Conservation (phyloP, 2,888 invertebrate genomes). For the Cyclophora albipunctata region DNA sequence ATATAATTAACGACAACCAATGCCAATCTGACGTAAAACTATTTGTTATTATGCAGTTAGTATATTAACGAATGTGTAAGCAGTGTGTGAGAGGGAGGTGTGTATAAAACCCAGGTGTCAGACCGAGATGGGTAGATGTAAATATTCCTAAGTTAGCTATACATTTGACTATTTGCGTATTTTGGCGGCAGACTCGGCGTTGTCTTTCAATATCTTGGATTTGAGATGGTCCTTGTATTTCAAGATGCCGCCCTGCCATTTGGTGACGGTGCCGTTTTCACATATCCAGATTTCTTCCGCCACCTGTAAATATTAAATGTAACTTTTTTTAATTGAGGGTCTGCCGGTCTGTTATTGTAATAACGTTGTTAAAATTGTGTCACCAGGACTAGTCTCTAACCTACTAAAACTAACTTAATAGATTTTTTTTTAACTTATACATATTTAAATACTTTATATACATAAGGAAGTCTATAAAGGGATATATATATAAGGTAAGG, state of each 20-base stretch:
- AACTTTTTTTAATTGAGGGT: too few species aligned
- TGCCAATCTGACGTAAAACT: too few species aligned
- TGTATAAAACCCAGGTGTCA: slow-evolving; percentile 14
- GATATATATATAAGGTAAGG: too few species aligned
- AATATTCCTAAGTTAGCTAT: slow-evolving; percentile 23
- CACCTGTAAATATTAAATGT: slow-evolving; percentile 77
- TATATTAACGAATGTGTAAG: background rate
- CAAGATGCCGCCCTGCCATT: slow-evolving; percentile 97
- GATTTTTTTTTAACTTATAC: too few species aligned
- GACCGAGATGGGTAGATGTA: slow-evolving; percentile 14
- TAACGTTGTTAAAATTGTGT: too few species aligned
- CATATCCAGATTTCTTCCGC: slow-evolving; percentile 99
- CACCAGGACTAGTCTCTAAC: too few species aligned
- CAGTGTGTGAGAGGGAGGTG: background rate
- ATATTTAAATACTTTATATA: too few species aligned
- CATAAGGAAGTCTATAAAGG: too few species aligned
- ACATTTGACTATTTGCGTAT: slow-evolving; percentile 53
- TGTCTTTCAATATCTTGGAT: slow-evolving; percentile 87
- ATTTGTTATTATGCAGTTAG: too few species aligned
- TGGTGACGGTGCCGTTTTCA: slow-evolving; percentile 95
- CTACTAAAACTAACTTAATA: too few species aligned
- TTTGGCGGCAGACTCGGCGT: slow-evolving; percentile 68
- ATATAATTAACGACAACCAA: too few species aligned
- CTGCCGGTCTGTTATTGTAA: too few species aligned
- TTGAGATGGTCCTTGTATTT: slow-evolving; percentile 97